These are phyloP conservation scores for Lissocephala sabroskyi DNA, from an alignment of 2,888 invertebrate genomes.

Conservation along the genomic window DNA sequence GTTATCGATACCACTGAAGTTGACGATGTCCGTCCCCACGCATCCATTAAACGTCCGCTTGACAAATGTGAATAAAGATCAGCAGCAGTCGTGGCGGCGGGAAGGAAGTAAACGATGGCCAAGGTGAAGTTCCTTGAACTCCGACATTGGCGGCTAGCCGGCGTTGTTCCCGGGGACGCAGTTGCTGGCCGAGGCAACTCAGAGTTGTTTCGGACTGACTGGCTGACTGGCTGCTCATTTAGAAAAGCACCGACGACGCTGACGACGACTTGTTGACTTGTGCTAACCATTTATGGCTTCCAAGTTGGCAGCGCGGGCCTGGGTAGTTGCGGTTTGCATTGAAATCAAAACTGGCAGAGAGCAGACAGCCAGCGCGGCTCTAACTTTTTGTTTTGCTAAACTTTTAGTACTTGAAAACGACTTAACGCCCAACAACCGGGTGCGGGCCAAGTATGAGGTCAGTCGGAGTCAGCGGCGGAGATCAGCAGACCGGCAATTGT, in stretches of 20 bases:
- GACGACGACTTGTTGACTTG: no score
- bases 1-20: constrained; percentile 9
- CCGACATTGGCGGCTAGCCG: constrained; percentile 43
- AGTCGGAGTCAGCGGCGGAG: constrained; percentile 9
- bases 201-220: background rate
- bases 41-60: background rate
- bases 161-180: no score
- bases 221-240: background rate
- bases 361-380: background rate
- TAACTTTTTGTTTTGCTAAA: background rate
- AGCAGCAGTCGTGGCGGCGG: no score
- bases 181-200: no score
- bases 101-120: no score
- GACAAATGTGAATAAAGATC: no score
- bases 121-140: no score
- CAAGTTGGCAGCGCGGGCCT: constrained; percentile 30
- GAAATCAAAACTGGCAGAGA: constrained; percentile 14
- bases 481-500: no score
- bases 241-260: constrained; percentile 28
- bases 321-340: constrained; percentile 57
- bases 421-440: background rate
- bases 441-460: constrained; percentile 34
- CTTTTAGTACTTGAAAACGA: background rate
- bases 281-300: constrained; percentile 62
- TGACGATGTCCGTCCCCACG: background rate